These are phyloP conservation scores for Phyllostomus hastatus DNA, from an alignment of 2,113 vertebrate genomes.

Conservation along the genomic window DNA sequence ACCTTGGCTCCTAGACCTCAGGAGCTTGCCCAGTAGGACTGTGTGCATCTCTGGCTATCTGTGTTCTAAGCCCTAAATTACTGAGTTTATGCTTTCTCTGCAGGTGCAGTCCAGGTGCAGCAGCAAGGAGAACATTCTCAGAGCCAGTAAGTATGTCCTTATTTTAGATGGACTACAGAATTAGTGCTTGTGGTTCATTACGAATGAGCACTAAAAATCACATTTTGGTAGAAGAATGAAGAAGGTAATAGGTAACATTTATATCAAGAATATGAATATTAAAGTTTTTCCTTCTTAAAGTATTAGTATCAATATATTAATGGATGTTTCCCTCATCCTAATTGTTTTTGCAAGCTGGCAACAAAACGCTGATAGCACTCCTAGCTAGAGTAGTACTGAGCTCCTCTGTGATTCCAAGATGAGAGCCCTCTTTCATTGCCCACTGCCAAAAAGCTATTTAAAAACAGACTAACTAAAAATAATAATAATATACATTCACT, in stretches of 20 bases:
- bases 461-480: conserved; percentile 18
- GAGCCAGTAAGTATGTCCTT: conserved; percentile 93
- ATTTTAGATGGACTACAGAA: conserved; percentile 22
- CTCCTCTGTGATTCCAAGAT: background rate
- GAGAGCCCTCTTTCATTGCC: background rate
- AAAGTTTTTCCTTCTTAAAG: background rate
- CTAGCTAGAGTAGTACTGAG: background rate
- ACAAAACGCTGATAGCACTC: background rate
- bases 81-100: conserved; percentile 80
- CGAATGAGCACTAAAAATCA: conserved; percentile 12
- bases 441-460: conserved; percentile 21
- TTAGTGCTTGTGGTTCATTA: background rate
- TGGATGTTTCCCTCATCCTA: conserved; percentile 11
- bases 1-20: conserved; percentile 83
- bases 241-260: background rate
- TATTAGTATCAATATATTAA: conserved; percentile 9
- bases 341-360: background rate
- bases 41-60: conserved; percentile 66
- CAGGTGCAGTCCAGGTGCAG: conserved; percentile 99
- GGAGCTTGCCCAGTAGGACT: conserved; percentile 85
- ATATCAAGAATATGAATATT: conserved; percentile 36
- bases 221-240: conserved; percentile 8
- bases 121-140: conserved; percentile 99
- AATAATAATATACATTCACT: background rate
- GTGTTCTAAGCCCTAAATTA: conserved; percentile 77